Base-by-base conservation (phyloP, 2,113 vertebrate genomes). In the Speoplatyrhinus poulsoni region DNA sequence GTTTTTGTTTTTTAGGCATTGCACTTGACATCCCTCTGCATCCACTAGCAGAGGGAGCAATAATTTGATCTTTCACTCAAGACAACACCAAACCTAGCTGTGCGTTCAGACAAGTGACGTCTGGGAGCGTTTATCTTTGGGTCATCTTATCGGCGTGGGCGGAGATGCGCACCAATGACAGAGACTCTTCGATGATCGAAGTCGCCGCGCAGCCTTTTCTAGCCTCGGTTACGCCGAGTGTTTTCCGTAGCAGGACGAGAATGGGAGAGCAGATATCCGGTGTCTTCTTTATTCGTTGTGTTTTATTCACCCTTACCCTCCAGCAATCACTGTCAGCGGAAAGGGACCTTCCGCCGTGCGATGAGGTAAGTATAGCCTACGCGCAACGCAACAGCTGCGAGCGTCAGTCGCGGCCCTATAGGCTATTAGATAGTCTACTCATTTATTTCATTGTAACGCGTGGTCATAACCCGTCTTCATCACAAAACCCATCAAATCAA, bases 271-370 rank as follows among this genome's bases (percentile, higher is more conserved):
- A 41, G 75, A 70, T 46, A 65, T 13, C 70, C 72, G 60, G 60
- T 81, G 75, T 74, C 76, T 60, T 75, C 70, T 83, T 61, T 73
- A 58, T 56, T 73, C 76, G 80, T 56, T 85, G 81, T 75, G n/a
- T 78, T 3, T 0, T 76, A 0, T 68, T 91, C 79, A 19, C 84
- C 79, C 57, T 85, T 77, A 48, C 11, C 68, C 75, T 72, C 54
- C 79, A 53, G 47, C 26, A 65, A 61, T 50, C 75, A 0, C 61
- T 33, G 70, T 79, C 78, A 53, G 56, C 73, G 13, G 67, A 26
- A 46, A 33, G 65, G 55, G 75, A 85, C 33, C 73, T 81, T 81
- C 85, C 76, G 73, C 82, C 80, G 70, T 91, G 88, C 70, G 73
- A 67, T 17, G 81, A 84, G 82, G 90, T 90, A 69, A 82, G 85